Evolutionary conservation across 2,797 vertebrate species (phyloP), one percentile per base, ranked within the genome.

Genomic region (Distichodus sexfasciatus): DNA sequence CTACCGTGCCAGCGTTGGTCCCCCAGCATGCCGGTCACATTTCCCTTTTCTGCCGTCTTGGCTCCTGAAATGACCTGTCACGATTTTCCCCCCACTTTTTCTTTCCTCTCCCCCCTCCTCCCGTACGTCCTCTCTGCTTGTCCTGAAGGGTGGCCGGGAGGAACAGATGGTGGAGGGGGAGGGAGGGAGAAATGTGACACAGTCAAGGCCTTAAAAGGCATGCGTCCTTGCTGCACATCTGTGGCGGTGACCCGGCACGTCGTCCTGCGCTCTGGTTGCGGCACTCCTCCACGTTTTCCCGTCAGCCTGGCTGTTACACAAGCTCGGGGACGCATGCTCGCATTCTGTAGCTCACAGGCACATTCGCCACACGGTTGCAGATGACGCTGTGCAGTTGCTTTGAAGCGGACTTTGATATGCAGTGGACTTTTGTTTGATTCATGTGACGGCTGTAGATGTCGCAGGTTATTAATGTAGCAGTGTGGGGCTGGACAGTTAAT

Each of bases 31-130:
- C 67, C 55, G 67, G 29, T 78, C 75, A 57, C 57, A 71, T 74
- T 65, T 69, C 59, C 57, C 36, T 73, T 79, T 79, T 75, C 85
- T 84, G 87, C 87, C 87, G 85, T 86, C 81, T 88, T 90, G 86
- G 86, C 87, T 84, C n/a, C 62, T 43, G 77, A 38, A 15, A 1
- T 76, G 44, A 55, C 66, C 24, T 76, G 76, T 75, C 54, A 1
- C 1, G n/a, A 9, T n/a, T 44, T 41, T 3, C 11, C 51, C 23
- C n/a, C 19, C 6, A 0, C 1, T 7, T 36, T 65, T 12, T 33
- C 23, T 47, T 29, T 63, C 3, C 29, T 14, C 2, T 4, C 9
- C 0, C n/a, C 9, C 23, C 4, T 2, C 7, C n/a, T 3, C 3
- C 6, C 31, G n/a, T n/a, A n/a, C n/a, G n/a, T 14, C 12, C 28